A percentile compares a stretch with the other conserved stretches of the same genome.
phyloP scores from a whole-genome alignment of 2,888 invertebrate genomes.

The Drepana falcataria region DNA sequence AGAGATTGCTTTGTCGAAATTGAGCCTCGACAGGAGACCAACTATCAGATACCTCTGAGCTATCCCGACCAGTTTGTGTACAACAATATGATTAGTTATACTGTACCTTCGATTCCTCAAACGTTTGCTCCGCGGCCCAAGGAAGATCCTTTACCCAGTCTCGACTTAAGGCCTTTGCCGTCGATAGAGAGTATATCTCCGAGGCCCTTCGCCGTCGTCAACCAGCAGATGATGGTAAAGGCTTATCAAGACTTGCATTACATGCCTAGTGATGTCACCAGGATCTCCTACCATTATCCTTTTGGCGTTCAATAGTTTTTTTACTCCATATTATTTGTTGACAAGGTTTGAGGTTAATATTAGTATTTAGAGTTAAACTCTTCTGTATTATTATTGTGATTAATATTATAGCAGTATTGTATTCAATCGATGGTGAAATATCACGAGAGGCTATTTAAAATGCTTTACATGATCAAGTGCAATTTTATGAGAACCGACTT shows the following conservation, averaged over 20 bases:
- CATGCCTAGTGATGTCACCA: conserved; percentile 61
- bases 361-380: too few relatives aligned
- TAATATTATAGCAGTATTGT: too few relatives aligned
- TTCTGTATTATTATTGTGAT: too few relatives aligned
- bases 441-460: too few relatives aligned
- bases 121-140: conserved; percentile 56
- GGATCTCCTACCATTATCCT: conserved; percentile 70
- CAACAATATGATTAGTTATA: conserved; percentile 66
- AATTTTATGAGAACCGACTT: too few relatives aligned
- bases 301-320: conserved; percentile 59
- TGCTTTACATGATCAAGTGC: too few relatives aligned
- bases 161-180: conserved; percentile 63
- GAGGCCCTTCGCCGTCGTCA: conserved; percentile 64
- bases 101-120: conserved; percentile 56
- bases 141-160: conserved; percentile 50
- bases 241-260: conserved; percentile 71
- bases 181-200: conserved; percentile 73
- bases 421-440: too few relatives aligned
- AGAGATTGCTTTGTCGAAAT: conserved; percentile 58
- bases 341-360: too few relatives aligned
- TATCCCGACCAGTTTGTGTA: conserved; percentile 66
- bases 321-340: too few relatives aligned
- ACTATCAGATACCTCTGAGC: conserved; percentile 51
- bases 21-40: conserved; percentile 53
- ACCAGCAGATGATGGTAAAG: conserved; percentile 75